Base-by-base conservation (phyloP, 2,888 invertebrate species). In the Noctuana brunneofusca region DNA sequence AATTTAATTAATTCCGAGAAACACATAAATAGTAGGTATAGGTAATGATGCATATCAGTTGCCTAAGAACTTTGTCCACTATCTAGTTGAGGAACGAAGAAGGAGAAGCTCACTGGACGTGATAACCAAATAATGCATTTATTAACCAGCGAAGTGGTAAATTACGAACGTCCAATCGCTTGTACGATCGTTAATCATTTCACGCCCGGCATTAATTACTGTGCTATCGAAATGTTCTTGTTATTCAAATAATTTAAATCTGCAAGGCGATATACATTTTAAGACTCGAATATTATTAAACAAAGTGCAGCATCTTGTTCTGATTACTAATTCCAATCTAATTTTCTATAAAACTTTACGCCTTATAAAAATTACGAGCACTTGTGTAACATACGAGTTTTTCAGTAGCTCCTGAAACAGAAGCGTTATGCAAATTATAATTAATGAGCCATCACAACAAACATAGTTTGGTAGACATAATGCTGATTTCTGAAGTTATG, bases 171-270 rank as follows among this genome's bases (percentile, higher is more conserved):
- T 43, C 52, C 43, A 59, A 30, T 59, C 38, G 30, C 38, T 48
- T 43, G 55, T 56, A 46, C 11, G 46, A 53, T 53, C 58, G 50
- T 58, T 59, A 11, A 46, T 59, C 53, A 59, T 16, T 53, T 53
- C 14, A 22, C n/a, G 30, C 20, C 14, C 14, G 32, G 43, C 55
- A 53, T 32, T 59, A 35, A 53, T 59, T 46, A 46, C n/a, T 16
- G 12, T 46, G 46, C 27, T 46, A 30, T 16, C 46, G 53, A 53
- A 59, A 59, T 59, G 20, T 53, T 46, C 32, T 30, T 22, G 43
- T 32, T 52, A 53, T 22, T 35, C 12, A 14, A 52, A 53, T 22
- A 59, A 52, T 14, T 16, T 24, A 24, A 35, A 16, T 38, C 24
- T 55, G 35, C 38, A 41, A 52, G 18, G 30, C 43, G n/a, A 1